These are phyloP conservation scores for Phallusia fumigata DNA, from an alignment of 23 tunicate species.

Conservation along the genomic window DNA sequence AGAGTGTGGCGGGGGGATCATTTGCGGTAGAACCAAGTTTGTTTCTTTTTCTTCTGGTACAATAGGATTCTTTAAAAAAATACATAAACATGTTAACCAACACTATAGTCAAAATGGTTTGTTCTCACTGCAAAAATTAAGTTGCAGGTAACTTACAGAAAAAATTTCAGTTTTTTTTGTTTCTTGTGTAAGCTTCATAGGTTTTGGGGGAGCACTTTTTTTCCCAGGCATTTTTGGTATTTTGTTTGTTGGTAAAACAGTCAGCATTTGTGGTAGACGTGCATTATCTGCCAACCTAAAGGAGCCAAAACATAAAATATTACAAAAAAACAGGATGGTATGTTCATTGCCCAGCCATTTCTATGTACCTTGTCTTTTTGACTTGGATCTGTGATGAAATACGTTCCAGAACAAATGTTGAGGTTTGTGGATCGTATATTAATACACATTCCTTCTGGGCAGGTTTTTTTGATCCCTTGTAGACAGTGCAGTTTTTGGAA, in stretches of 20 bases:
- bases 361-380: conserved; percentile 70
- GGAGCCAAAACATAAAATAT: background rate
- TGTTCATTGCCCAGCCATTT: too few species aligned
- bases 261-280: conserved; percentile 11
- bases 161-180: conserved; percentile 13
- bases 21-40: background rate
- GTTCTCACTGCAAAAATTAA: too few species aligned
- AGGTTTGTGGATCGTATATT: conserved; percentile 63
- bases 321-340: too few species aligned
- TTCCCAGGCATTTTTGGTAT: conserved; percentile 22
- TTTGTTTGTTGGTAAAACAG: conserved; percentile 25
- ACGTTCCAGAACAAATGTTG: conserved; percentile 65
- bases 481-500: conserved; percentile 68
- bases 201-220: background rate
- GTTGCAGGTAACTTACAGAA: background rate
- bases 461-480: conserved; percentile 80
- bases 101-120: background rate
- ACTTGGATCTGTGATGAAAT: conserved; percentile 86
- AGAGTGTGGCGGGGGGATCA: too few species aligned
- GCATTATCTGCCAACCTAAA: conserved; percentile 29
- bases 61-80: background rate
- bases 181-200: conserved; percentile 12
- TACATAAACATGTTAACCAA: background rate
- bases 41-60: background rate
- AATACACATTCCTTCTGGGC: conserved; percentile 88